Conservation (phyloP, 2,888 invertebrate genomes). For the Molanna angustata region DNA sequence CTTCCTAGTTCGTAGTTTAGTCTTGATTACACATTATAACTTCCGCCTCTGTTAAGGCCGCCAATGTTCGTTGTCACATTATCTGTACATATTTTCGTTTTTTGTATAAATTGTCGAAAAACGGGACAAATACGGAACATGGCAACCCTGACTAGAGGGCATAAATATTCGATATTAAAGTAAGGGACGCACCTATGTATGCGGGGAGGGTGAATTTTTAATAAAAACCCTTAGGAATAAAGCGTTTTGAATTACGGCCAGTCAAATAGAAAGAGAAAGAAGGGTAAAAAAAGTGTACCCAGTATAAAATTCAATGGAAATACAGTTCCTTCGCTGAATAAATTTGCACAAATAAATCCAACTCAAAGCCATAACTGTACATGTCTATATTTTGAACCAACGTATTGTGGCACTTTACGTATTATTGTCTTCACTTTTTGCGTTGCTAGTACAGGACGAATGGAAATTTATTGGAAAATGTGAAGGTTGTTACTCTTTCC, state of each 20-base stretch:
- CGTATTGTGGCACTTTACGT: neutral
- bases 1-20: too few species aligned
- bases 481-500: too few species aligned
- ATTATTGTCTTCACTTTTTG: constrained; percentile 2
- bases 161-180: neutral
- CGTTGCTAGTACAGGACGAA: too few species aligned
- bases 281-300: constrained; percentile 4
- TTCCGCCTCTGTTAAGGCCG: too few species aligned
- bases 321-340: constrained; percentile 28
- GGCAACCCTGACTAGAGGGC: too few species aligned
- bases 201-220: constrained; percentile 8
- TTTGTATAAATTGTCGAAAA: too few species aligned
- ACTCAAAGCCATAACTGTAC: neutral
- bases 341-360: constrained; percentile 29
- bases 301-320: constrained; percentile 15
- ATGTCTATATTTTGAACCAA: neutral
- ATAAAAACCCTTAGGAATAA: constrained; percentile 17
- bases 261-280: constrained; percentile 11
- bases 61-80: too few species aligned
- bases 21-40: too few species aligned
- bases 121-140: too few species aligned
- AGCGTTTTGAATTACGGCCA: constrained; percentile 14
- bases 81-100: too few species aligned
- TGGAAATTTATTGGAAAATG: too few species aligned
- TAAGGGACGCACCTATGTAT: neutral